Base-by-base conservation (phyloP, 2,797 vertebrate species). In the Crenuchus spilurus region DNA sequence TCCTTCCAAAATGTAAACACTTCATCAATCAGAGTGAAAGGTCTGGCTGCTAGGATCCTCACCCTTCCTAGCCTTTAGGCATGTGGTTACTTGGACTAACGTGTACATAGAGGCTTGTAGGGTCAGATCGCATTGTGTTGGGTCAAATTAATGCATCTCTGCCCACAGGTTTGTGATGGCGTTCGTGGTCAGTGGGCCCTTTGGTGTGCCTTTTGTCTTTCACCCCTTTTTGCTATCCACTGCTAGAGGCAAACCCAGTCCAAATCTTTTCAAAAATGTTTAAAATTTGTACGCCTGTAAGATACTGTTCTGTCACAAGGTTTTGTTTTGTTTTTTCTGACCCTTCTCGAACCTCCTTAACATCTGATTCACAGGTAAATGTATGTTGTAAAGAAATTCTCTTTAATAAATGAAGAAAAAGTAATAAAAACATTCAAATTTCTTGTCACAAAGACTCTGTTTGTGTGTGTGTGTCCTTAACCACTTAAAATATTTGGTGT, bases 151-250 rank as follows among this genome's bases (percentile, higher is more conserved):
- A 55, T 35, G 70, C 49, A 52, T 46, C 55, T 75, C 39, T 16
- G 61, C 73, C 48, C 44, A 68, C 49, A 49, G 85, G 86, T 82
- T 83, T 84, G n/a, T 80, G 87, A 87, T 78, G 87, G 85, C 81
- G 84, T 87, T 90, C 90, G 85, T 31, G 79, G 89, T 91, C 87
- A 83, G 88, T 87, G 88, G 91, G 84, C 84, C 91, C 92, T 94
- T 91, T 91, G 84, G 94, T 94, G 95, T 97, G 96, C 97, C 90
- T 96, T 98, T 96, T 95, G 94, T 95, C 94, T 93, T 91, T 93
- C 94, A 93, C 93, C 94, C 90, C 94, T 92, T 84, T 88, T 84
- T 88, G 80, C 84, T 92, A 94, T 94, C 93, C 94, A 93, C 92
- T 88, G 86, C 92, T 94, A 93, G 92, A 94, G 87, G 88, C 93